Evolutionary conservation across 1,140 invertebrate species (phyloP).

Genomic region (Zaprionus inermis): DNA sequence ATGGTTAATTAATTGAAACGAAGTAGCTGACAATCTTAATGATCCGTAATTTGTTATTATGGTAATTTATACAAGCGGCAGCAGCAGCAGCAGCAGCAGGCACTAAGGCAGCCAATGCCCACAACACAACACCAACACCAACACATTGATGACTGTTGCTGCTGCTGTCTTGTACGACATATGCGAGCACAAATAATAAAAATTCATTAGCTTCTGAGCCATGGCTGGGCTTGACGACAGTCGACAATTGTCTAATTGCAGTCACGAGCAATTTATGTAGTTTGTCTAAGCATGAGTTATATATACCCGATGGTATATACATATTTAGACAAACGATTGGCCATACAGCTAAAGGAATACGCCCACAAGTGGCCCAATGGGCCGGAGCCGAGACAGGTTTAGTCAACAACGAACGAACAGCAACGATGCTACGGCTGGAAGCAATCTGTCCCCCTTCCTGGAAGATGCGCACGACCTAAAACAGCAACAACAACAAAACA

Average conservation of each 20-base stretch:
- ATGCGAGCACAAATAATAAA: slow-evolving; percentile 73
- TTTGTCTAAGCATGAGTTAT: slow-evolving; percentile 72
- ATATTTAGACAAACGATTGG: slow-evolving; percentile 21
- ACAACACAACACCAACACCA: slow-evolving; percentile 56
- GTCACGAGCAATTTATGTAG: slow-evolving; percentile 82
- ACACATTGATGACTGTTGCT: slow-evolving; percentile 60
- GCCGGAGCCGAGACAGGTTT: slow-evolving; percentile 42
- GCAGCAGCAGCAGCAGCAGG: slow-evolving; percentile 33
- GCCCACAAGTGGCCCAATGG: slow-evolving; percentile 65
- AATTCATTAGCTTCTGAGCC: slow-evolving; percentile 74
- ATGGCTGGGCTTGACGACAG: slow-evolving; percentile 69
- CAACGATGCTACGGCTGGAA: slow-evolving; percentile 19
- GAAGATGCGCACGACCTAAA: slow-evolving; percentile 71
- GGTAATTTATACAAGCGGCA: slow-evolving; percentile 79
- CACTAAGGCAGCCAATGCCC: slow-evolving; percentile 34
- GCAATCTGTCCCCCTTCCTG: slow-evolving; percentile 49
- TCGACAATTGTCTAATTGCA: slow-evolving; percentile 79
- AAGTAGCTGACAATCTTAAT: slow-evolving; percentile 83
- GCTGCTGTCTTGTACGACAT: slow-evolving; percentile 70
- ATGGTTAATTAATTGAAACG: slow-evolving; percentile 83
- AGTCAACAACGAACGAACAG: slow-evolving; percentile 30
- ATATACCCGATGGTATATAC: slow-evolving; percentile 44
- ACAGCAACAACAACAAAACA: slow-evolving; percentile 28
- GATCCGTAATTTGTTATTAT: slow-evolving; percentile 83
- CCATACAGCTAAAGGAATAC: slow-evolving; percentile 13